These are phyloP conservation scores for Stegodyphus mimosarum DNA, from an alignment of 1,140 invertebrate species.

Conservation along the genomic window DNA sequence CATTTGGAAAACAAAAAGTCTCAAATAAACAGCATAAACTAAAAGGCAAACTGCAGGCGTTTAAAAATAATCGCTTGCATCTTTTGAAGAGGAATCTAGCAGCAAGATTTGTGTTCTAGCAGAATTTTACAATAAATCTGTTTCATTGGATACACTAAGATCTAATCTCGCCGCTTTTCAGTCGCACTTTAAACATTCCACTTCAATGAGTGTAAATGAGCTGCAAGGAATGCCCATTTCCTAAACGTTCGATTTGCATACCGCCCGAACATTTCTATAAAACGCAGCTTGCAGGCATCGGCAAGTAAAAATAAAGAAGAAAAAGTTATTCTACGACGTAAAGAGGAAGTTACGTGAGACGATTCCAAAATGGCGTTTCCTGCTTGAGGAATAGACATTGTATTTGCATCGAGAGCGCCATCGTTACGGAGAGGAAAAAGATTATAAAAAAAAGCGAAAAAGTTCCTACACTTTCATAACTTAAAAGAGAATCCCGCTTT, in stretches of 20 bases:
- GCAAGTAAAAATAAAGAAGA: neutral
- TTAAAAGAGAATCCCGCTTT: constrained; percentile 1
- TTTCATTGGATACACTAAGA: no score
- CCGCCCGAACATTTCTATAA: constrained; percentile 5
- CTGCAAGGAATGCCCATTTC: constrained; percentile 15
- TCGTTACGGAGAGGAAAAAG: constrained; percentile 9
- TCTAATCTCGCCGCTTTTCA: no score
- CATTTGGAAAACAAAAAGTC: no score
- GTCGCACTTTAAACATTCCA: neutral
- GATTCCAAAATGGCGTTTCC: constrained; percentile 18
- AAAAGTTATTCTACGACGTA: neutral
- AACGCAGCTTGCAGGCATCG: constrained; percentile 11
- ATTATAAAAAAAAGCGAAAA: neutral
- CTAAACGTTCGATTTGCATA: constrained; percentile 26
- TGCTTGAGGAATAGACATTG: neutral
- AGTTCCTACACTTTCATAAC: neutral
- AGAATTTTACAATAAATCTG: no score
- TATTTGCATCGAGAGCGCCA: constrained; percentile 35
- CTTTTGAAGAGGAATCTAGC: no score
- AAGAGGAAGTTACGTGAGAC: constrained; percentile 19
- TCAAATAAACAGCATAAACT: no score
- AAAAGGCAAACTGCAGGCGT: no score
- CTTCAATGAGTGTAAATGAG: constrained; percentile 32
- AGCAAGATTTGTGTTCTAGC: no score
- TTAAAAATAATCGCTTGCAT: no score